Base-by-base conservation (phyloP, 37 sponge, comb jelly and placozoan species). In the Agelas oroides region DNA sequence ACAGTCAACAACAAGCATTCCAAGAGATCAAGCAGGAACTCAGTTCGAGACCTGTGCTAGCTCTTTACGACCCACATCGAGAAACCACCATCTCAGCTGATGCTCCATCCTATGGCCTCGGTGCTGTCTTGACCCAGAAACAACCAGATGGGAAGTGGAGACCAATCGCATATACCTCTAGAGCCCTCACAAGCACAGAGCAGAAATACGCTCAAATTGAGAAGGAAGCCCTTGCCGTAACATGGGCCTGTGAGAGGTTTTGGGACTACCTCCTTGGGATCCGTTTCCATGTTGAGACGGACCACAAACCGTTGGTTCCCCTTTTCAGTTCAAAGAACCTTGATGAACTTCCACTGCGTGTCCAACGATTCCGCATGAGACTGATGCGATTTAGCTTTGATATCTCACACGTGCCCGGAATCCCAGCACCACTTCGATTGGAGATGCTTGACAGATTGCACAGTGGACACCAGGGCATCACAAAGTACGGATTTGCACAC, bases 261-360 rank as follows among this genome's bases (percentile, higher is more conserved):
- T 16, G 34, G 19, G 53, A 37, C 15, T 86, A 78, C 53, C 41
- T 70, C 30, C 39, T 71, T 12, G 79, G 79, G 18, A 69, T 39
- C 16, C 60, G 25, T 1, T 86, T 86, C 53, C 40, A 33, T 5
- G 12, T 86, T 18, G 25, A 86, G 57, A 86, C 79, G 0, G 87
- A 86, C 62, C 79, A 86, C 53, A 86, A 86, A 71, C 87, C 87
- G 13, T 55, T 86, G 53, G 87, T 86, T 14, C 71, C 70, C 19
- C 56, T 86, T n/a, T 38, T 86, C 19, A 39, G 59, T 20, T 37
- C 78, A 24, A 86, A 86, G 60, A n/a, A 20, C 20, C 61, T 86
- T 16, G 86, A 86, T 64, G 33, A 21, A 31, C 53, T 86, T 23
- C 86, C 86, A 54, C 38, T 25, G 19, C 41, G 71, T 23, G 78